Conservation (phyloP, 1,140 invertebrate species). For the Leptopilina clavipes region DNA sequence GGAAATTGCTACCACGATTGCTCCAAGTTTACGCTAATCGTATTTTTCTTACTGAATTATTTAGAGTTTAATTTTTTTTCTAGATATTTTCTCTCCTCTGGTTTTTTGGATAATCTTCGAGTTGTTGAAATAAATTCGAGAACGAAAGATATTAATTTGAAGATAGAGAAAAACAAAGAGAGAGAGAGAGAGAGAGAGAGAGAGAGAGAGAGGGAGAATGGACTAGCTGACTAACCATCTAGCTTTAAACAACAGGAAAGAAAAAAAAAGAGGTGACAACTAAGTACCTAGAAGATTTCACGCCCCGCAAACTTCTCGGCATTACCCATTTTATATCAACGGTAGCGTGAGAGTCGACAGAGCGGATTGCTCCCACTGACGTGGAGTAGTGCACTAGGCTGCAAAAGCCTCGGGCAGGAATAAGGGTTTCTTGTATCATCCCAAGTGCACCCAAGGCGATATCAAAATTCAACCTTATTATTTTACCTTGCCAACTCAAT, state of each 20-base stretch:
- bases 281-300: constrained; percentile 29
- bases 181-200: constrained; percentile 4
- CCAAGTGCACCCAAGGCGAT: constrained; percentile 26
- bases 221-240: constrained; percentile 38
- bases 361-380: constrained; percentile 26
- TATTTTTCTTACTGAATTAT: too few species aligned
- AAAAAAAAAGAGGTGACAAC: constrained; percentile 24
- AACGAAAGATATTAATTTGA: neutral
- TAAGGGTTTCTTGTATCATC: constrained; percentile 21
- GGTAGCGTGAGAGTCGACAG: constrained; percentile 2
- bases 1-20: too few species aligned
- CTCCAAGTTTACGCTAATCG: too few species aligned
- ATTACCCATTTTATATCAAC: constrained; percentile 23
- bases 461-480: neutral
- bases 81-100: neutral
- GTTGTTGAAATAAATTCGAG: neutral
- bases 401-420: constrained; percentile 6
- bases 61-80: neutral
- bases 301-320: constrained; percentile 18
- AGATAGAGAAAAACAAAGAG: neutral
- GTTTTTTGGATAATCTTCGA: neutral
- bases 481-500: neutral
- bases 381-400: constrained; percentile 5
- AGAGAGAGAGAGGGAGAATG: constrained; percentile 19
- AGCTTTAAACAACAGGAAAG: constrained; percentile 30